Evolutionary conservation across 2,888 invertebrate genomes (phyloP), one percentile per base, ranked within the genome.

Genomic region (Eutolmus rufibarbis): DNA sequence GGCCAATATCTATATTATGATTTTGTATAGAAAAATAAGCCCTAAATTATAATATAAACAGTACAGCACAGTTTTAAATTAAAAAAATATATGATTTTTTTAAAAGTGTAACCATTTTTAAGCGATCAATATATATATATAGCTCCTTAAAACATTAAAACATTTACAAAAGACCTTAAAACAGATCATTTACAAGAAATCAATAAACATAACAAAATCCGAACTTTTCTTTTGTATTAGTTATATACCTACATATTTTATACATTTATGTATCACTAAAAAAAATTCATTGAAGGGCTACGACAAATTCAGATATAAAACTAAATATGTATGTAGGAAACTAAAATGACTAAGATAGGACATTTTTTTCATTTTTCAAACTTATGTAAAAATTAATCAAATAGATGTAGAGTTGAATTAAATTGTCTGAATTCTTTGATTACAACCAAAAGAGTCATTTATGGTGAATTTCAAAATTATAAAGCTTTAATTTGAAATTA

Each of bases 161-260:
- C 74, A 74, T 85, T 74, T 85, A 74, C 28, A 74, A 66, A 74
- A 43, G 46, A 74, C 85, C 85, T 85, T 85, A 85, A 85, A 85
- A 85, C 85, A 85, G 85, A 74, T 74, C 74, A 43, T 46, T 74
- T 31, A 23, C 74, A 56, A 34, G 51, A 19, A 51, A 79, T n/a
- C 28, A 66, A 66, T 28, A 66, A 66, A 66, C 66, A 66, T 28
- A 66, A 19, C 28, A 12, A 46, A 16, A 51, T 51, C 19, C 16
- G 51, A 51, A 51, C n/a, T 51, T 51, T 51, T 51, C 4, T n/a
- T 7, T n/a, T 74, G 19, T 31, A 8, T 28, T 16, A 74, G 8
- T 19, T 74, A 74, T 74, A 74, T 74, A 74, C 37, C 12, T 74
- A 74, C 51, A 51, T 51, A 51, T 51, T 51, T n/a, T 16, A n/a